Base-by-base conservation (phyloP, 2,888 invertebrate species). In the Athalia cordata region DNA sequence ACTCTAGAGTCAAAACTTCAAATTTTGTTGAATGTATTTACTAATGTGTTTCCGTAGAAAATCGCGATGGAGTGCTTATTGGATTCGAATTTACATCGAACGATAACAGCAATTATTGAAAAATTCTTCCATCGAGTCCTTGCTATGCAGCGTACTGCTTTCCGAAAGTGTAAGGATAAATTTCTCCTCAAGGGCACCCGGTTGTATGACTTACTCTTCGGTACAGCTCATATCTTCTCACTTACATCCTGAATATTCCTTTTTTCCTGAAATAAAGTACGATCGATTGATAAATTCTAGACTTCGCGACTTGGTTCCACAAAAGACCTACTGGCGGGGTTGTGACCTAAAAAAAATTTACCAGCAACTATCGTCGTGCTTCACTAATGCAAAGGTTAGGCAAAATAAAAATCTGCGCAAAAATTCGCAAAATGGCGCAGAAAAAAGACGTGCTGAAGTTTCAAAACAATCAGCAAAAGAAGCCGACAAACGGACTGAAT, bases 111-210 rank as follows among this genome's bases (percentile, higher is more conserved):
- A 29, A 47, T n/a, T 9, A 75, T 75, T 8, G 49, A 52, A 61
- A 45, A 47, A n/a, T 1, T 61, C n/a, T 75, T 75, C 11, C 8
- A 61, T n/a, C 13, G 75, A 52, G 62, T 7, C n/a, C n/a, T 75
- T 5, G 61, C 75, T 11, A 75, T 75, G 75, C 11, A 45, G 75
- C 61, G 75, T 61, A 75, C 75, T 5, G 75, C 75, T 13, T 62
- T 61, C 75, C 8, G 64, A 11, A 13, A 75, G 43, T 61, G 61
- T 3, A 61, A 75, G 15, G 61, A 75, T 29, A 62, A 75, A 52
- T 61, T 61, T 49, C 62, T 75, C 0, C 13, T 61, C 1, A 75
- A 61, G 8, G 13, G 13, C 8, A 61, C 49, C 13, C 5, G 5
- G n/a, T 61, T 75, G 5, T 75, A 75, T 29, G 61, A 75, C 64